Percentiles rank a stretch among this genome's conserved stretches.
Conservation (phyloP, 2,888 invertebrate species). For the Psylliodes chrysocephalus region DNA sequence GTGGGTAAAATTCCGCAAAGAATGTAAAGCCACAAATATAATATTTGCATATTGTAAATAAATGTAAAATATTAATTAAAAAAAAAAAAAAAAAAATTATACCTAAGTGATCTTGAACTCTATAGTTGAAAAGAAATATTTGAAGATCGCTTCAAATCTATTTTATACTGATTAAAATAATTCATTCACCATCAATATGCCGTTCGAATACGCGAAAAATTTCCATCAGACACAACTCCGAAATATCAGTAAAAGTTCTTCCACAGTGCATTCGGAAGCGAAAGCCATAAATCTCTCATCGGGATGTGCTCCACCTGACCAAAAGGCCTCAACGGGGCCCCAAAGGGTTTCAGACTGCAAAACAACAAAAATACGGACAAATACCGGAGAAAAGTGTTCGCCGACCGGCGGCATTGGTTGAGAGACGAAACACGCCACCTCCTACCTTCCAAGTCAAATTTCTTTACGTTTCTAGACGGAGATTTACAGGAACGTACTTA, state of each 20-base stretch:
- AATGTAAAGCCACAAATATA: too few relatives aligned
- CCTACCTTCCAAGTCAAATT: constrained; percentile 49
- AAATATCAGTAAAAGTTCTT: constrained; percentile 13
- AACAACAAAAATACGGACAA: constrained; percentile 38
- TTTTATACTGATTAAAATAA: too few relatives aligned
- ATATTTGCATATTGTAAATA: too few relatives aligned
- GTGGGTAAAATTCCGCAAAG: too few relatives aligned
- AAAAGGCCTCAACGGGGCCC: constrained; percentile 5
- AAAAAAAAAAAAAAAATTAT: too few relatives aligned
- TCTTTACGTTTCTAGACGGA: constrained; percentile 46
- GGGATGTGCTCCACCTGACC: constrained; percentile 24
- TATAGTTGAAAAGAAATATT: too few relatives aligned
- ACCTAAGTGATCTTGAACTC: too few relatives aligned
- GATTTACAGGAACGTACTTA: constrained; percentile 42
- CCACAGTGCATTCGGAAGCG: constrained; percentile 11
- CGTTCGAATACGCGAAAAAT: neutral
- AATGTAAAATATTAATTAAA: too few relatives aligned
- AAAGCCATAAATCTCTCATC: constrained; percentile 12
- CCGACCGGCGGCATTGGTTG: constrained; percentile 51
- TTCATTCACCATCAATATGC: neutral
- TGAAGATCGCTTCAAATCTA: too few relatives aligned
- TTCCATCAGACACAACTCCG: constrained; percentile 1
- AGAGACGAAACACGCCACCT: constrained; percentile 47
- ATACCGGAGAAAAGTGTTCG: constrained; percentile 34
- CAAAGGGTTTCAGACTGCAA: constrained; percentile 29